Evolutionary conservation across 2,113 vertebrate genomes (phyloP).

Genomic region (Aphelocoma coerulescens): DNA sequence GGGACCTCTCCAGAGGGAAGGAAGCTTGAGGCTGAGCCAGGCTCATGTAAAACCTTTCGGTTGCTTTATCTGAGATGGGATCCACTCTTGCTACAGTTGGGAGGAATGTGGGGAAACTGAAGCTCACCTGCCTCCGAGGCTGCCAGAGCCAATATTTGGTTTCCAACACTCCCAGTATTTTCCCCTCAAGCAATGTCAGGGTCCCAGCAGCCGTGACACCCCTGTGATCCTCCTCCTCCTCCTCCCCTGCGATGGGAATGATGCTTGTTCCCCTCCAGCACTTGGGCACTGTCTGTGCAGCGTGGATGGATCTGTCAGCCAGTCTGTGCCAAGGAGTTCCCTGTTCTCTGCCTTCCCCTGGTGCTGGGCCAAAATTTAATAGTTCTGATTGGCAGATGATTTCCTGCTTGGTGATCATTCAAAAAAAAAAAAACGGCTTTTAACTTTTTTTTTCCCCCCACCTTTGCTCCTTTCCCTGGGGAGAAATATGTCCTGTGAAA

Average conservation of each 20-base stretch:
- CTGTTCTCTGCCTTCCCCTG: constrained; percentile 8
- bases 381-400: constrained; percentile 14
- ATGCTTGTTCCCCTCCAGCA: background rate
- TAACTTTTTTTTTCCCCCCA: background rate
- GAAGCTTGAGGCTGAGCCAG: background rate
- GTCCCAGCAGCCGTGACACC: background rate
- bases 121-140: background rate
- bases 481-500: background rate
- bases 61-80: background rate
- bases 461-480: background rate
- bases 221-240: background rate
- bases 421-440: background rate
- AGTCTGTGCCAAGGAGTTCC: constrained; percentile 14
- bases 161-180: constrained; percentile 52
- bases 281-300: background rate
- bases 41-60: background rate
- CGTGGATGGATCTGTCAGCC: background rate
- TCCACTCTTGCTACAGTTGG: background rate
- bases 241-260: background rate
- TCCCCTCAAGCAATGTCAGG: constrained; percentile 8
- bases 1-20: background rate
- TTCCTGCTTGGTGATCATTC: background rate
- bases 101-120: background rate
- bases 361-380: constrained; percentile 50
- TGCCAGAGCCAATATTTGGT: constrained; percentile 25